Evolutionary conservation across 2,888 invertebrate species (phyloP), one percentile per base, ranked within the genome.

Genomic region (Aplocera efformata): DNA sequence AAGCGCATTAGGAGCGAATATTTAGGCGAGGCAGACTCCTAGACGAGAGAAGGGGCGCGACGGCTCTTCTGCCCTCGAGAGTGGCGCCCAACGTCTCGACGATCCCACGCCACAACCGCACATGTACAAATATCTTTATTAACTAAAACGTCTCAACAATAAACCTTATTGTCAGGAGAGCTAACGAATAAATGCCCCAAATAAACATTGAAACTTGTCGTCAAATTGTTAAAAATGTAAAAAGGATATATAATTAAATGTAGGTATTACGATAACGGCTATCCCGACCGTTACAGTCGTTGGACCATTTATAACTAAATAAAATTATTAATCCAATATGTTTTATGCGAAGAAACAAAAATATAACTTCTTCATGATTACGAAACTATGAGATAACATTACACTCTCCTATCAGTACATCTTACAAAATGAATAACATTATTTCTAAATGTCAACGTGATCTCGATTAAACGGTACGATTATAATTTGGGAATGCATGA

Each of bases 401-500:
- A 76, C 68, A 77, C 66, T 70, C 70, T 70, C 70, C 81, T 83
- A 80, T 75, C 67, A 64, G 78, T 77, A 81, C 74, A 75, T 76
- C 76, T 80, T 81, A 85, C 64, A 78, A 81, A 85, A 80, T 74
- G 80, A 81, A 81, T 72, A 78, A 78, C 77, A 79, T 79, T 79
- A 82, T 64, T 17, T 75, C 84, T 85, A 84, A 74, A 79, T 78
- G 80, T 76, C 68, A 76, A 82, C 65, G 79, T 75, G 78, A 78
- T 74, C 75, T 74, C 73, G 72, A 77, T 76, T 80, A 72, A 76
- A 64, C 74, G 72, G 75, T 78, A 79, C 69, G 83, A 82, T 82
- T 85, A 84, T 68, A 82, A 80, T 83, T 84, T 80, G 80, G 84
- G 84, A 86, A 86, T 85, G 85, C 81, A 81, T 77, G 80, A 84